Evolutionary conservation across 2,113 vertebrate genomes (phyloP).

Genomic region (Hemicordylus capensis): DNA sequence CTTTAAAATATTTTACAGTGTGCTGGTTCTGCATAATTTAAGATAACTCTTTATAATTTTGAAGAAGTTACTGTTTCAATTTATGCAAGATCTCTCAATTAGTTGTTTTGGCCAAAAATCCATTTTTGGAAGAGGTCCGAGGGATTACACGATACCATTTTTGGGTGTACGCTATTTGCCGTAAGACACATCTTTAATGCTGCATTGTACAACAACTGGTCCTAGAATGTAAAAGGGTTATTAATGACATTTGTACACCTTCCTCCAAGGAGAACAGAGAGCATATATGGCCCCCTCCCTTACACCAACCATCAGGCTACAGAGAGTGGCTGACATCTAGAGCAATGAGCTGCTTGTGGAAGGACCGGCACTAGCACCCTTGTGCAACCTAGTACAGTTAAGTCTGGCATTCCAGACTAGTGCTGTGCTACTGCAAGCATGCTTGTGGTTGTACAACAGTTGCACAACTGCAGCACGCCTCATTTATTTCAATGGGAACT

Average conservation of each 20-base stretch:
- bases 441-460: too few relatives aligned
- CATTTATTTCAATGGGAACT: too few relatives aligned
- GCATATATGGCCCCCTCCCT: too few relatives aligned
- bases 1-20: constrained; percentile 61
- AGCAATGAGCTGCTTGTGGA: too few relatives aligned
- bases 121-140: constrained; percentile 90
- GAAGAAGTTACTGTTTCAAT: neutral
- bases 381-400: too few relatives aligned
- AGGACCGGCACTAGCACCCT: too few relatives aligned
- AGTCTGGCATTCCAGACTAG: too few relatives aligned
- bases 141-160: constrained; percentile 83
- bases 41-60: constrained; percentile 24
- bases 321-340: too few relatives aligned
- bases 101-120: constrained; percentile 81
- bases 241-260: neutral
- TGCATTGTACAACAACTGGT: constrained; percentile 85
- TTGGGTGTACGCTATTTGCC: constrained; percentile 83
- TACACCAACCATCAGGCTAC: too few relatives aligned
- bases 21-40: constrained; percentile 64
- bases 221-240: constrained; percentile 71
- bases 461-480: too few relatives aligned
- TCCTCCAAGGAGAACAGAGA: neutral
- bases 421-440: too few relatives aligned
- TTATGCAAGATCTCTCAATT: constrained; percentile 42
- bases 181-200: constrained; percentile 86